These are phyloP conservation scores for Mirounga angustirostris DNA, from an alignment of 2,113 vertebrate genomes.

Conservation along the genomic window DNA sequence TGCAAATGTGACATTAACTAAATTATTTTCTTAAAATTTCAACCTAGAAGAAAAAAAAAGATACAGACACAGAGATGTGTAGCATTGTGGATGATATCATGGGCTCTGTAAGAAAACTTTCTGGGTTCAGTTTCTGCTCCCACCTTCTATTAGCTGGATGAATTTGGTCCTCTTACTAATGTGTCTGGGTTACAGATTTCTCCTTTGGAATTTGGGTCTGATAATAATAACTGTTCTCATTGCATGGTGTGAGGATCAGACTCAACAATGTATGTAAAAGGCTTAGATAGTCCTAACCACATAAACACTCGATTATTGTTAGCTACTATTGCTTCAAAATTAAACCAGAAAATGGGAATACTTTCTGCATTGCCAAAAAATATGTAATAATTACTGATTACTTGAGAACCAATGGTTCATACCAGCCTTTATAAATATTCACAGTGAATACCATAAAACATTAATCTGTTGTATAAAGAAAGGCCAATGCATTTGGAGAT, in stretches of 20 bases:
- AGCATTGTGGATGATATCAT: neutral
- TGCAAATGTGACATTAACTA: conserved; percentile 42
- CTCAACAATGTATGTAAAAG: neutral
- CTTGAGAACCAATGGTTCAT: neutral
- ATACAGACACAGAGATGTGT: neutral
- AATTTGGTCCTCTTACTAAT: neutral
- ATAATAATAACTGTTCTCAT: neutral
- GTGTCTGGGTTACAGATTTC: neutral
- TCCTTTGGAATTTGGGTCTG: neutral
- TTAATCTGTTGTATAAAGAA: neutral
- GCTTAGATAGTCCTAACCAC: neutral
- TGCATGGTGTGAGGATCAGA: neutral
- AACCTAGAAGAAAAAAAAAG: neutral
- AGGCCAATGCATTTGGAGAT: neutral
- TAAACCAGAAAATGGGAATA: neutral
- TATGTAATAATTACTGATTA: neutral
- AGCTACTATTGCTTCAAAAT: neutral
- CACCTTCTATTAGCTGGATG: neutral
- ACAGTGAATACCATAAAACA: neutral
- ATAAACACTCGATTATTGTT: neutral
- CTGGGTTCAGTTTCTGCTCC: neutral
- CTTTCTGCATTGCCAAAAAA: conserved; percentile 21
- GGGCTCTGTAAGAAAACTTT: neutral
- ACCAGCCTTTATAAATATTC: conserved; percentile 19
- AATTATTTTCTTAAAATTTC: conserved; percentile 55